Conservation (phyloP, 2,888 invertebrate species). For the Aquatica leii region DNA sequence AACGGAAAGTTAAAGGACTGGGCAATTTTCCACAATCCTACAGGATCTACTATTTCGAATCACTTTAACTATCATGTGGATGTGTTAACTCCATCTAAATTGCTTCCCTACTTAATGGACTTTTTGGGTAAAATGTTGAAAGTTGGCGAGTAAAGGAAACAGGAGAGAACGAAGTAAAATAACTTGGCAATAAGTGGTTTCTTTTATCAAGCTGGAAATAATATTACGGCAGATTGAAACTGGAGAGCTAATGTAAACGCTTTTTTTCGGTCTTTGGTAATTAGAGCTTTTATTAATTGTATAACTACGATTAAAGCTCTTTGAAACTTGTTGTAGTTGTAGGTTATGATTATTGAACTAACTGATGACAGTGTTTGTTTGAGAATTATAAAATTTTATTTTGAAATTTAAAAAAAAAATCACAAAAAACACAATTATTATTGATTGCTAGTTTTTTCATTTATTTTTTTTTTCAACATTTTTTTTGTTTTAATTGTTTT, state of each 20-base stretch:
- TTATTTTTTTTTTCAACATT: too few relatives aligned
- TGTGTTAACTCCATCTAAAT: slow-evolving; percentile 60
- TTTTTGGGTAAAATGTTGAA: slow-evolving; percentile 49
- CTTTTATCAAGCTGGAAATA: slow-evolving; percentile 12
- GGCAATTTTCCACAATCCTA: slow-evolving; percentile 37
- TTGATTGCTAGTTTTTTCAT: too few relatives aligned
- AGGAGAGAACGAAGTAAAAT: slow-evolving; percentile 48
- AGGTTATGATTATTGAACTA: too few relatives aligned
- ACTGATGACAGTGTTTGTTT: too few relatives aligned
- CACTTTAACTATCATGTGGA: slow-evolving; percentile 53
- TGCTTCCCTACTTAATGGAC: slow-evolving; percentile 59
- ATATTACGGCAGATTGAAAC: slow-evolving; percentile 8
- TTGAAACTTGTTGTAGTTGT: too few relatives aligned
- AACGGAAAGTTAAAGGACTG: slow-evolving; percentile 39
- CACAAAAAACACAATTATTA: too few relatives aligned
- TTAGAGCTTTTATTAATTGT: too few relatives aligned
- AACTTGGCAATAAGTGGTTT: slow-evolving; percentile 37
- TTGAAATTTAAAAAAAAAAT: too few relatives aligned
- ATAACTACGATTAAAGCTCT: too few relatives aligned
- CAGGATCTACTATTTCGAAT: slow-evolving; percentile 44
- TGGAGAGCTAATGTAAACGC: background rate
- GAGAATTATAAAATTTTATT: too few relatives aligned
- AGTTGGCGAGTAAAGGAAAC: slow-evolving; percentile 40
- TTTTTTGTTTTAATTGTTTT: too few relatives aligned
- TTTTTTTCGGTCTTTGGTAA: too few relatives aligned